A percentile compares a stretch with the other conserved stretches of the same genome.
Conservation (phyloP, 2,888 invertebrate species). For the Chaitophorus viminalis region DNA sequence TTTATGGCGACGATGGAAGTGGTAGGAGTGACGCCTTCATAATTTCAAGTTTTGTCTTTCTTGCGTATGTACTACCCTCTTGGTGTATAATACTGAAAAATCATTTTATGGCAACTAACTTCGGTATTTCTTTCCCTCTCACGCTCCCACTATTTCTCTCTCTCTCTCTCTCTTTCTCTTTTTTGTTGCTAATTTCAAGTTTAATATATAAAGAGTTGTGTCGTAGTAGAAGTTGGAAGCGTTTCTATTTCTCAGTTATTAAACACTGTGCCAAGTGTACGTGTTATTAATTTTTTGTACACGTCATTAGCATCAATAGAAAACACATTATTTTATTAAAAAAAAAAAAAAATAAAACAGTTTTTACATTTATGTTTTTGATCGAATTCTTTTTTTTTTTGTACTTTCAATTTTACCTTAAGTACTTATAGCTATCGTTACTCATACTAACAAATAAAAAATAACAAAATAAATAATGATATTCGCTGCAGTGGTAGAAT, state of each 20-base stretch:
- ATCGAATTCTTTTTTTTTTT: not conserved
- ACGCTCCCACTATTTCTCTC: too few species aligned
- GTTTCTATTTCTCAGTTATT: not conserved
- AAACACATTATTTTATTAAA: too few species aligned
- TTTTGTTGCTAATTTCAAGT: not conserved
- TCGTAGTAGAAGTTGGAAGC: not conserved
- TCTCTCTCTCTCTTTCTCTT: too few species aligned
- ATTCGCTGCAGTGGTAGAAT: conserved; percentile 23
- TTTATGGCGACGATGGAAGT: conserved; percentile 38
- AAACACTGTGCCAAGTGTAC: too few species aligned
- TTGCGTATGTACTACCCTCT: not conserved
- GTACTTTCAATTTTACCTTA: not conserved
- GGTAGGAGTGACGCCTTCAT: conserved; percentile 21
- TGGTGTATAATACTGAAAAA: conserved; percentile 6
- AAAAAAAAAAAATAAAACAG: too few species aligned
- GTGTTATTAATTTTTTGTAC: not conserved
- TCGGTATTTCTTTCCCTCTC: not conserved
- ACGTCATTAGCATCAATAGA: not conserved
- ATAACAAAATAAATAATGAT: conserved; percentile 46
- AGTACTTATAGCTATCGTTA: not conserved
- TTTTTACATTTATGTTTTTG: too few species aligned
- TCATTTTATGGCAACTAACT: not conserved
- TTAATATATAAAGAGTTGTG: not conserved
- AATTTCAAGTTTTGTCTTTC: conserved; percentile 40
- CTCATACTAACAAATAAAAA: not conserved